These are phyloP conservation scores for Sandelia bainsii DNA, from an alignment of 2,797 vertebrate species.

Conservation along the genomic window DNA sequence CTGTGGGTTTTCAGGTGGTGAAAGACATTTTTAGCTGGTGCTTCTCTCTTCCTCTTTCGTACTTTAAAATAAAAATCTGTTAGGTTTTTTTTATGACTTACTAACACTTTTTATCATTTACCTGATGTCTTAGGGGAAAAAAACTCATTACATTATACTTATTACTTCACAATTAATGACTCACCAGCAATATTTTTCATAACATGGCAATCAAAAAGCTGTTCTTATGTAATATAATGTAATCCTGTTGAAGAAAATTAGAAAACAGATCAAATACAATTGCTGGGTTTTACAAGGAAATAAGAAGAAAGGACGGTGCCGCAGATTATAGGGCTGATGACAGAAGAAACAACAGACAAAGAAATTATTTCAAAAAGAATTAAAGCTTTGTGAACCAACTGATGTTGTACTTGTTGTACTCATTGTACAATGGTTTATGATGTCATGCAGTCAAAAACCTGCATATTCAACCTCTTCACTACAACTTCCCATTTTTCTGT, in stretches of 20 bases:
- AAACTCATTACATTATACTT: slow-evolving; percentile 1
- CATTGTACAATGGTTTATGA: not conserved
- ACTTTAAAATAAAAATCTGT: no score
- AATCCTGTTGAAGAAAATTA: no score
- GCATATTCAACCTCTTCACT: not conserved
- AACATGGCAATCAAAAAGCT: not conserved
- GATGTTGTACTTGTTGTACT: not conserved
- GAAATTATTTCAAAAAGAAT: not conserved
- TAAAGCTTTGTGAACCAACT: not conserved
- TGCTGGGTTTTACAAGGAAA: no score
- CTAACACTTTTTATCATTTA: no score
- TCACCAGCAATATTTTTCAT: not conserved
- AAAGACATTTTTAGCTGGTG: no score
- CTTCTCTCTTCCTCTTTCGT: no score
- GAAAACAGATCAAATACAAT: no score
- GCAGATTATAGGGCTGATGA: not conserved
- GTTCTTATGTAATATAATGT: no score
- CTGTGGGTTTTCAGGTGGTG: no score
- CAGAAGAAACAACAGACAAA: not conserved
- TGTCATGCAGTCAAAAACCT: slow-evolving; percentile 4
- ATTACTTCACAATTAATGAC: not conserved
- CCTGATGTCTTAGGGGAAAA: not conserved
- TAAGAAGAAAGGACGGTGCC: no score
- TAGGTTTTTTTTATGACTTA: no score
- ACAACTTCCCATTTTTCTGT: slow-evolving; percentile 11